Base-by-base conservation (phyloP, 2,797 vertebrate species). In the Mareca penelope region DNA sequence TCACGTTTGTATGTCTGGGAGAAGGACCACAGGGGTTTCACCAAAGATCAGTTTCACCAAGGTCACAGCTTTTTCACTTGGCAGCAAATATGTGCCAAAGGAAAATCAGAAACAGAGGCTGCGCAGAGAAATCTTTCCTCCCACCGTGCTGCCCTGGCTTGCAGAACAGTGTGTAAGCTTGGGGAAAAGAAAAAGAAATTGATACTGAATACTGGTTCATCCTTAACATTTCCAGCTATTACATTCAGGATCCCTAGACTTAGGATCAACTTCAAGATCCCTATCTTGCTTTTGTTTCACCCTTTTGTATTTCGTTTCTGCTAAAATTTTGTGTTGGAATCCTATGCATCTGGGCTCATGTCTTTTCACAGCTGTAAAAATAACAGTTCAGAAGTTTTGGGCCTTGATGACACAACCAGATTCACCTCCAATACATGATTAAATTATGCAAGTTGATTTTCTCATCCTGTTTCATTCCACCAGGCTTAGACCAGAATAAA, bases 331-430 rank as follows among this genome's bases (percentile, higher is more conserved):
- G 9, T 23, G 17, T 23, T 17, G 13, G n/a, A n/a, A 56, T 24
- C 11, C 6, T 7, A 33, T 59, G 12, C 7, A 28, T 13, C 4
- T 29, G 42, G 60, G 18, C 7, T 80, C 2, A 4, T 42, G 12
- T 70, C 23, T 85, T 87, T 78, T 23, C 26, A 73, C 35, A 75
- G 15, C 37, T 79, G 29, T 53, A 82, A 61, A 82, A 65, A 46
- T 26, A 59, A 40, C 8, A 21, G 1, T 15, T 86, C 1, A 0
- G 11, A 42, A 59, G 1, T 2, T 57, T 71, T 75, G n/a, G 2
- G 31, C 28, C 28, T 1, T 29, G 26, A 29, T n/a, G 12, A 2
- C 1, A 33, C 9, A 67, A 50, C 2, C 3, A 80, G 8, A 31
- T 57, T 88, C 21, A 56, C 55, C 37, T 91, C 22, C 16, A 19